Base-by-base conservation (phyloP, 1,140 invertebrate genomes). In the Nautilus pompilius region DNA sequence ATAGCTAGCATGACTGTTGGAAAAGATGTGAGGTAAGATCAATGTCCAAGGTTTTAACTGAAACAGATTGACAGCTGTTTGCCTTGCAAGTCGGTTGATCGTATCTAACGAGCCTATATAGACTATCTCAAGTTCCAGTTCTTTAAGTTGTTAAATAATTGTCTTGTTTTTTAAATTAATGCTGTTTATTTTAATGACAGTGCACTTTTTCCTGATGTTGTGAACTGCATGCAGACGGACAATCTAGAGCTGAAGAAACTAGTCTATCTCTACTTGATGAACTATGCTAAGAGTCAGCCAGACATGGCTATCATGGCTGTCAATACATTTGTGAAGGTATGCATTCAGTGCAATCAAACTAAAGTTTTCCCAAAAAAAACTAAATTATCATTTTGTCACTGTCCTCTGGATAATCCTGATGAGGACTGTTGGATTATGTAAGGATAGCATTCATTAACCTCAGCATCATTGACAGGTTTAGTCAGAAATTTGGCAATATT, bases 281-380 rank as follows among this genome's bases (percentile, higher is more conserved):
- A 99, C 83, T 99, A 99, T 86, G 98, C 98, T 56, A 99, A 99
- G 83, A 98, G 94, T 71, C 98, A 99, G 83, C 98, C 98, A 10
- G 98, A 99, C 81, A 96, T 99, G 92, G 97, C 98, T 57, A 99
- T 99, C 62, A 98, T 99, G 96, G 98, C 98, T 36, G 98, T 99
- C 32, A 99, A 99, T 85, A 99, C 98, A 26, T 99, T 99, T 87
- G 98, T 99, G 53, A 99, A 98, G 90, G 94, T 96, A 86, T 41
- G 51, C 15, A n/a, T n/a, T n/a, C n/a, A n/a, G n/a, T n/a, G n/a
- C n/a, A n/a, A n/a, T n/a, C n/a, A n/a, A n/a, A n/a, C n/a, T n/a
- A n/a, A n/a, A n/a, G n/a, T n/a, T n/a, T n/a, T n/a, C n/a, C n/a
- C n/a, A n/a, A n/a, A n/a, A n/a, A n/a, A n/a, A n/a, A n/a, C n/a